Evolutionary conservation across 2,113 vertebrate genomes (phyloP).

Genomic region (Elachura formosa): DNA sequence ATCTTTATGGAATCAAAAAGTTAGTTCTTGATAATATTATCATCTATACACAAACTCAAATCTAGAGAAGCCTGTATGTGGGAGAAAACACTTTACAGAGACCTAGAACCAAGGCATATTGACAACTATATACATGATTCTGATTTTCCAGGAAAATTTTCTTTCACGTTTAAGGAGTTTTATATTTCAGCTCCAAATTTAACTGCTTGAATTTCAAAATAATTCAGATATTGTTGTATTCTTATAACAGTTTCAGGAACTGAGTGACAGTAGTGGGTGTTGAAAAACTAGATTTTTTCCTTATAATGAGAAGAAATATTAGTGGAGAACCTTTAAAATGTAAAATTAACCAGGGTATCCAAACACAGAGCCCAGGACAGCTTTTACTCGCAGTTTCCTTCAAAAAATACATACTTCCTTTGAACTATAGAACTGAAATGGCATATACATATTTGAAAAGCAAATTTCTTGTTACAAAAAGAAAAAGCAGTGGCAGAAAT

Average conservation of each 20-base stretch:
- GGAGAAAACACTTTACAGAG: not conserved
- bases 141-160: not conserved
- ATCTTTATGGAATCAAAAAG: not conserved
- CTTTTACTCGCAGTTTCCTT: not conserved
- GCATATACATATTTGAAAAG: conserved; percentile 22
- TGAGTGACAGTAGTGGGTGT: not conserved
- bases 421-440: not conserved
- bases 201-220: not conserved
- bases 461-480: not conserved
- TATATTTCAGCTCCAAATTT: not conserved
- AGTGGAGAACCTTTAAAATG: not conserved
- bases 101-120: not conserved
- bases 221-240: not conserved
- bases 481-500: not conserved
- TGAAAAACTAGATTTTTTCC: not conserved
- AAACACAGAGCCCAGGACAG: not conserved
- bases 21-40: not conserved
- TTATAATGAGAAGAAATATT: not conserved
- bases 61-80: not conserved
- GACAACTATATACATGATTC: not conserved
- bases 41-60: not conserved
- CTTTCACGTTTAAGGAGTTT: not conserved
- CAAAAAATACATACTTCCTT: not conserved
- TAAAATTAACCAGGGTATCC: not conserved
- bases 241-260: not conserved